phyloP scores from a whole-genome alignment of 1,140 invertebrate species.

The Papilio glaucus region DNA sequence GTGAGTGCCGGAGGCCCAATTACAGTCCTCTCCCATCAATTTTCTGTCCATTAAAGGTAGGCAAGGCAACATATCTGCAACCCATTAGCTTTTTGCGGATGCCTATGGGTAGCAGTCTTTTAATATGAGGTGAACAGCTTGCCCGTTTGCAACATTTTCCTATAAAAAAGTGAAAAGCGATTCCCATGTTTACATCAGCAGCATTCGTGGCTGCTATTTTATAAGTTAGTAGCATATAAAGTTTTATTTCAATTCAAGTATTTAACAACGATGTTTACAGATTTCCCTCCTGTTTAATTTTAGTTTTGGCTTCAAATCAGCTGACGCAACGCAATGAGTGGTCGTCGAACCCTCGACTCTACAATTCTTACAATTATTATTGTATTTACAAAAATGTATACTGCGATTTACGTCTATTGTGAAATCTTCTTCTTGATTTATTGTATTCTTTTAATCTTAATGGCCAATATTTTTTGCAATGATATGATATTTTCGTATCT shows the following conservation, averaged over 20 bases:
- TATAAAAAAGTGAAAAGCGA: too few relatives aligned
- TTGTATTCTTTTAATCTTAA: not conserved
- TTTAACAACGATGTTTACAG: constrained; percentile 42
- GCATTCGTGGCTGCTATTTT: too few relatives aligned
- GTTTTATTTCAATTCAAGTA: constrained; percentile 37
- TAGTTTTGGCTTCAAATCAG: constrained; percentile 54
- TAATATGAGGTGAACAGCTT: too few relatives aligned
- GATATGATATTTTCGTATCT: not conserved
- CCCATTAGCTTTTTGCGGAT: too few relatives aligned
- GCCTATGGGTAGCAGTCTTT: too few relatives aligned
- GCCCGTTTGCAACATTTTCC: too few relatives aligned
- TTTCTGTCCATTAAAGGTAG: too few relatives aligned
- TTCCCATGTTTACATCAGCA: too few relatives aligned
- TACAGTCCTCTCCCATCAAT: too few relatives aligned
- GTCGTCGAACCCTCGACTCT: constrained; percentile 43
- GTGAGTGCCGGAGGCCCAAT: too few relatives aligned
- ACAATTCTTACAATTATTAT: constrained; percentile 20
- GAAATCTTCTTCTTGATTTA: too few relatives aligned
- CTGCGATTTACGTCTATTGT: not conserved
- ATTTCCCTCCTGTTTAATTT: constrained; percentile 45
- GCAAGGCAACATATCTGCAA: too few relatives aligned
- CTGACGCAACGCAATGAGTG: constrained; percentile 41
- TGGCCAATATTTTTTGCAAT: not conserved
- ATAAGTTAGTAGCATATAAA: not conserved
- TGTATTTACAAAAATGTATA: not conserved